phyloP scores from a whole-genome alignment of 2,888 invertebrate genomes.

The Brenthis hecate region DNA sequence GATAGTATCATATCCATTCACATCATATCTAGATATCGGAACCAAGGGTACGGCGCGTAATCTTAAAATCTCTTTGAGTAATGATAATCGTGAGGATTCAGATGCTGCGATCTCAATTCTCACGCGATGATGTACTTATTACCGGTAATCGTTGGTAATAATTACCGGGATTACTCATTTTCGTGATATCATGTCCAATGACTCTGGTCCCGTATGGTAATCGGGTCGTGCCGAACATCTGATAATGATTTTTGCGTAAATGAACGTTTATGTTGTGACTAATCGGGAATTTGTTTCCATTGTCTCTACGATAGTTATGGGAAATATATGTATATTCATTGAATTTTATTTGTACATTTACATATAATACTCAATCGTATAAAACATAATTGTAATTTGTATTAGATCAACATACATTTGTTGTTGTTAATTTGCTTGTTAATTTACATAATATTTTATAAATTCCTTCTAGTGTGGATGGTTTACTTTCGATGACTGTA shows the following conservation, averaged over 20 bases:
- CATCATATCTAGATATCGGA: slow-evolving; percentile 30
- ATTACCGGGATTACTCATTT: slow-evolving; percentile 55
- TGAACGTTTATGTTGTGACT: slow-evolving; percentile 68
- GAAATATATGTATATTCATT: not conserved
- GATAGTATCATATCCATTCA: slow-evolving; percentile 20
- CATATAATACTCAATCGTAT: too few species aligned
- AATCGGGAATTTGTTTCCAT: slow-evolving; percentile 61
- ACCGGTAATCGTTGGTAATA: slow-evolving; percentile 36
- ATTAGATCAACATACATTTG: too few species aligned
- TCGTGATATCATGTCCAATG: slow-evolving; percentile 61
- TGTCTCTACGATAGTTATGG: not conserved
- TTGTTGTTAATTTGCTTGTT: too few species aligned
- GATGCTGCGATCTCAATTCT: slow-evolving; percentile 37
- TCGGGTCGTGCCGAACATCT: slow-evolving; percentile 65
- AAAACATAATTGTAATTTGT: too few species aligned
- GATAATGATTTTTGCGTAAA: slow-evolving; percentile 66
- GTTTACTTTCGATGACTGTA: too few species aligned
- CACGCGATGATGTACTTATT: slow-evolving; percentile 39
- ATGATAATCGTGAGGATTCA: slow-evolving; percentile 37
- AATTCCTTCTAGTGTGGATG: too few species aligned
- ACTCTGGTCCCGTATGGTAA: slow-evolving; percentile 61
- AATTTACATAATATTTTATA: too few species aligned
- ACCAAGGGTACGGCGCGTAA: slow-evolving; percentile 26
- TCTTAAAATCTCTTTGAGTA: slow-evolving; percentile 37
- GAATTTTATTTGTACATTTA: not conserved